Evolutionary conservation across 2,113 vertebrate genomes (phyloP).

Genomic region (Microcebus lehilahytsara): DNA sequence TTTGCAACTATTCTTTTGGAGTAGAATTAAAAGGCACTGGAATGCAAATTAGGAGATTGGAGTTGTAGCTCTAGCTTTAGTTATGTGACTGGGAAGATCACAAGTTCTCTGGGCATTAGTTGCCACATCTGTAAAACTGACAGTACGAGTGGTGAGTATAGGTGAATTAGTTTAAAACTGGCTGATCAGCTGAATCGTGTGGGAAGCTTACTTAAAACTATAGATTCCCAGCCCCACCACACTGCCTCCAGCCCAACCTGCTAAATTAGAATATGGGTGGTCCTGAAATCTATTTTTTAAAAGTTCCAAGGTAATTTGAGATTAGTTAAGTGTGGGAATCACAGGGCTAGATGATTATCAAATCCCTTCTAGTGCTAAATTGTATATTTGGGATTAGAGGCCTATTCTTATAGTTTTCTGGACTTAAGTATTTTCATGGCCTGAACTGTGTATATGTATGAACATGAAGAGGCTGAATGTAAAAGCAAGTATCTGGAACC

Average conservation of each 20-base stretch:
- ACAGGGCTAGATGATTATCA: neutral
- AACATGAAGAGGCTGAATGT: slow-evolving; percentile 22
- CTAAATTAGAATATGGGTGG: neutral
- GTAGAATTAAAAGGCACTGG: neutral
- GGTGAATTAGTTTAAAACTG: neutral
- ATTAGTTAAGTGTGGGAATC: neutral
- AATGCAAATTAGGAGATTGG: neutral
- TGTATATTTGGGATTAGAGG: slow-evolving; percentile 19
- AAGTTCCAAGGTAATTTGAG: slow-evolving; percentile 7
- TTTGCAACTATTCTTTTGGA: slow-evolving; percentile 10
- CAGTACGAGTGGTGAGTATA: neutral
- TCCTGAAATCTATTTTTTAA: neutral
- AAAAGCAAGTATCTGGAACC: slow-evolving; percentile 64
- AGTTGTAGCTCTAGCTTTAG: neutral
- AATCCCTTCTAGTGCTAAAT: slow-evolving; percentile 5
- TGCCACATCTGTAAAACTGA: neutral
- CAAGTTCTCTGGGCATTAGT: neutral
- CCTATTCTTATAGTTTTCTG: neutral
- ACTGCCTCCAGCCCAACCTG: neutral
- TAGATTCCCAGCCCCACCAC: neutral
- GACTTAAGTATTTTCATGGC: neutral
- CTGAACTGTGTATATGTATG: neutral
- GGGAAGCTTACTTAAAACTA: neutral
- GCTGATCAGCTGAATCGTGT: neutral
- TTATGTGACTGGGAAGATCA: neutral